phyloP scores from a whole-genome alignment of 1,140 invertebrate genomes.

The Sycobia sp. region DNA sequence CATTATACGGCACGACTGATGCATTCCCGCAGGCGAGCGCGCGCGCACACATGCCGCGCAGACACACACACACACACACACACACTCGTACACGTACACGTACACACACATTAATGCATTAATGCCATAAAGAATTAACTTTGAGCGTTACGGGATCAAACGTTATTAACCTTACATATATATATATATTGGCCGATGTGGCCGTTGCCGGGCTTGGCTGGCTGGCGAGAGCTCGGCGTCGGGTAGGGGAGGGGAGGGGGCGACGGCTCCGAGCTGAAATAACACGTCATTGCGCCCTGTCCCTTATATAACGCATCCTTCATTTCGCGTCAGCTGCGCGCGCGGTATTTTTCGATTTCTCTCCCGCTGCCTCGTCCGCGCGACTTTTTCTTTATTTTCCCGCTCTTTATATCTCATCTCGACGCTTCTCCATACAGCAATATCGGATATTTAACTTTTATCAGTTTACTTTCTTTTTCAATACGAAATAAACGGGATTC shows the following conservation, averaged over 20 bases:
- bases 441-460: too few species aligned
- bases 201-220: neutral
- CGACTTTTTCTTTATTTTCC: neutral
- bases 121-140: constrained; percentile 59
- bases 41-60: too few species aligned
- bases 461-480: too few species aligned
- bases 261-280: constrained; percentile 44
- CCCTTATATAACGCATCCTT: constrained; percentile 39
- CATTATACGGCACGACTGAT: constrained; percentile 44
- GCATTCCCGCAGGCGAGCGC: too few species aligned
- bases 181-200: constrained; percentile 49
- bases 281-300: constrained; percentile 40
- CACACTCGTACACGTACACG: too few species aligned
- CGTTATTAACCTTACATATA: constrained; percentile 59
- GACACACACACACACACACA: too few species aligned
- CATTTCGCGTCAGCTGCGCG: constrained; percentile 43
- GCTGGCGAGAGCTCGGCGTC: neutral
- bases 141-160: constrained; percentile 55
- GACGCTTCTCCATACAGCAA: too few species aligned
- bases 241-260: too few species aligned
- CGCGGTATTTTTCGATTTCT: constrained; percentile 15
- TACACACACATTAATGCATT: constrained; percentile 55
- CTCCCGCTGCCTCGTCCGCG: too few species aligned
- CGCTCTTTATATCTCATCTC: neutral
- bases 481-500: too few species aligned